Evolutionary conservation across 2,113 vertebrate species (phyloP), one percentile per base, ranked within the genome.

Genomic region (Antigone vipio): DNA sequence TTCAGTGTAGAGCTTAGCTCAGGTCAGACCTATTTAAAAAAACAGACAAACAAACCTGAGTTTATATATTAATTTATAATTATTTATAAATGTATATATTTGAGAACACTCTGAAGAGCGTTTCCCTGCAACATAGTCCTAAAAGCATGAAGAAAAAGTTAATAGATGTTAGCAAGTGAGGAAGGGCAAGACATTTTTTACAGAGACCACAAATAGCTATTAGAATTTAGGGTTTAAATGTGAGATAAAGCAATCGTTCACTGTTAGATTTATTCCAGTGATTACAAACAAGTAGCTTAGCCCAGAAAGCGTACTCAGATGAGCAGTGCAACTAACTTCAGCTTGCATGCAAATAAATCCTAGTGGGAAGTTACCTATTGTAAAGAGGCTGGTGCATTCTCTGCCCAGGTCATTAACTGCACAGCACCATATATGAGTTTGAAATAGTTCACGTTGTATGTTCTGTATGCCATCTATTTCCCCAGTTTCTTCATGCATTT

Each of bases 381-480:
- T 98, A 76, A 98, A 98, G 42, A 98, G 96, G 34, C 81, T 95
- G 56, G 96, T 96, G 50, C 98, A 98, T 72, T 97, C 97, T 84
- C 66, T 96, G 83, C 98, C 98, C 92, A 98, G 89, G 44, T 94
- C 84, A 53, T 98, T 98, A 81, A 59, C 94, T 34, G 98, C 98
- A 94, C 98, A 98, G 69, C 98, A 98, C 84, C 86, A 97, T 79
- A 98, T 94, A 30, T 98, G 92, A 83, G 87, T 81, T 56, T 88
- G 96, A 92, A 97, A 97, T 30, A 97, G 85, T 56, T 96, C 81
- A 26, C 30, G 47, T 60, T 96, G 89, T 12, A 84, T 83, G 42
- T 94, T 95, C 67, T 86, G 71, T 50, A 56, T 49, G 83, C 71
- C 93, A 79, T 52, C 45, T 62, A 22, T 60, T 83, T 95, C 88